Percentiles rank a stretch among this genome's conserved stretches.
phyloP scores from a whole-genome alignment of 2,797 vertebrate genomes.

The Sandelia bainsii region DNA sequence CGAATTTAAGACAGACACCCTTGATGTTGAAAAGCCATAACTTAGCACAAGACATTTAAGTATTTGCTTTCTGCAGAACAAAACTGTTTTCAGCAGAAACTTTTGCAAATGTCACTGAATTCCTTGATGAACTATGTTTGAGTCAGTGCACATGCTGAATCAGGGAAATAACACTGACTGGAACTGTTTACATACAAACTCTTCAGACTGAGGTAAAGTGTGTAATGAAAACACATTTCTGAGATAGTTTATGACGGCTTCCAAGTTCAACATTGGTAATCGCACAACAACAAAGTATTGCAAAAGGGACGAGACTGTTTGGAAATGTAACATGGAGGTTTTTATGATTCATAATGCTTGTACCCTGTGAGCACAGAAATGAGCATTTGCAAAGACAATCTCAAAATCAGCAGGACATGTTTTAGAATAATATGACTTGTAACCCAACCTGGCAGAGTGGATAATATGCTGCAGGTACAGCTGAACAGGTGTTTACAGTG shows the following conservation, averaged over 20 bases:
- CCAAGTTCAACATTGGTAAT: neutral
- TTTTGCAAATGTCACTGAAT: conserved; percentile 13
- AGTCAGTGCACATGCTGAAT: conserved; percentile 7
- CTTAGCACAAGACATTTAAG: neutral
- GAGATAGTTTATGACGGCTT: neutral
- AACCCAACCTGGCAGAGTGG: conserved; percentile 4
- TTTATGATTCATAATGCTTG: neutral
- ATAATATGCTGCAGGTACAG: neutral
- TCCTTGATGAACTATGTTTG: conserved; percentile 2
- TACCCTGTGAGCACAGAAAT: conserved; percentile 9
- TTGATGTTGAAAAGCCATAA: conserved; percentile 39
- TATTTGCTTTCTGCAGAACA: neutral
- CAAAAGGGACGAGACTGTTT: neutral
- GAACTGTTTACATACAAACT: conserved; percentile 48
- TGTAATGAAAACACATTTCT: neutral
- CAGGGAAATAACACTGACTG: conserved; percentile 26
- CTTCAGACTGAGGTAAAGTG: neutral
- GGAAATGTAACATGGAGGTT: conserved; percentile 11
- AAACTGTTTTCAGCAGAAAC: conserved; percentile 2
- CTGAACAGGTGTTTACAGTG: neutral
- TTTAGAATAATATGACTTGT: neutral
- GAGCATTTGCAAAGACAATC: conserved; percentile 22
- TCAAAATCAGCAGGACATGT: neutral
- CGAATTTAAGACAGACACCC: neutral
- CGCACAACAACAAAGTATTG: neutral